Evolutionary conservation across 2,888 invertebrate genomes (phyloP).

Genomic region (Campaea margaritaria): DNA sequence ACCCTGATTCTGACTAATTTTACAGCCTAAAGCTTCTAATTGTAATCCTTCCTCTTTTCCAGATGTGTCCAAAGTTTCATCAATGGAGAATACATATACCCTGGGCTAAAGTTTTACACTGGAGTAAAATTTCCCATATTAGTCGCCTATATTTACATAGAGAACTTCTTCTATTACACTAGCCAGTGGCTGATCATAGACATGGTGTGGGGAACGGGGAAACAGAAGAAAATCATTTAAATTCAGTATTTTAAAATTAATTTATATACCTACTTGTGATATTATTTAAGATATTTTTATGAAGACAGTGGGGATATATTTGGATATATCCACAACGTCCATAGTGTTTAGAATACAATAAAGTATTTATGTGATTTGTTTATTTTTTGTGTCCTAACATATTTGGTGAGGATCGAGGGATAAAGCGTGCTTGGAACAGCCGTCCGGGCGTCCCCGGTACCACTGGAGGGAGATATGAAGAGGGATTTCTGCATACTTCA

Average conservation of each 20-base stretch:
- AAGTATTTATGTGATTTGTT: no score
- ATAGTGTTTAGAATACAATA: background rate
- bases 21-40: background rate
- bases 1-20: no score
- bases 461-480: no score
- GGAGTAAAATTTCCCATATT: constrained; percentile 52
- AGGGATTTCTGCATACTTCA: no score
- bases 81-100: constrained; percentile 67
- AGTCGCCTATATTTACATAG: constrained; percentile 54
- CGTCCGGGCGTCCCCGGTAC: no score
- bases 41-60: constrained; percentile 22
- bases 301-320: background rate
- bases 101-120: constrained; percentile 57
- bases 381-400: background rate
- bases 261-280: constrained; percentile 15
- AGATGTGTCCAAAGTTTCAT: constrained; percentile 60
- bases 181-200: constrained; percentile 69
- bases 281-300: constrained; percentile 11
- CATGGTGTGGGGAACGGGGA: constrained; percentile 60
- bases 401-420: no score
- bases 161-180: constrained; percentile 66
- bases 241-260: background rate
- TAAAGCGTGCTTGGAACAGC: no score
- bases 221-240: constrained; percentile 39
- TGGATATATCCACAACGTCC: background rate